phyloP scores from a whole-genome alignment of 2,113 vertebrate genomes.

The Colinus virginianus region DNA sequence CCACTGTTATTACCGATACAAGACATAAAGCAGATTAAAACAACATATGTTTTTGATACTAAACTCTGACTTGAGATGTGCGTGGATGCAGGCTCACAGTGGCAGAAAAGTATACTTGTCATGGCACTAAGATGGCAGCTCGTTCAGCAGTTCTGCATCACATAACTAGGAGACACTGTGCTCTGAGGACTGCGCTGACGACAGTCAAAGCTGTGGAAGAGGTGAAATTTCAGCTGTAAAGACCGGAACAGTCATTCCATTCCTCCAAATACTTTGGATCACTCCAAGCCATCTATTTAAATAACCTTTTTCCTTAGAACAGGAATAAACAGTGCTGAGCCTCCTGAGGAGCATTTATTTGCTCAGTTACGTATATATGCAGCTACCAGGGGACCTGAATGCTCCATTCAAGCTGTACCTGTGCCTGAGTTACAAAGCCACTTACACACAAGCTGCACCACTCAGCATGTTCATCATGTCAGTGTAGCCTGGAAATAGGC shows the following conservation, averaged over 20 bases:
- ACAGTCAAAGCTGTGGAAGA: not conserved
- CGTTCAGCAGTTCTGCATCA: not conserved
- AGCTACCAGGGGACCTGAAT: not conserved
- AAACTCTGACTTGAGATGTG: conserved; percentile 23
- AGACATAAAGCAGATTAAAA: conserved; percentile 68
- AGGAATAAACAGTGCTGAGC: not conserved
- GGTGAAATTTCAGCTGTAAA: not conserved
- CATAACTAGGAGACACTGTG: not conserved
- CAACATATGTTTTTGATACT: conserved; percentile 53
- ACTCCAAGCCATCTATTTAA: not conserved
- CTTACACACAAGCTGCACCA: not conserved
- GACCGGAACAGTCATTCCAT: not conserved
- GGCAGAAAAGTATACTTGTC: not conserved
- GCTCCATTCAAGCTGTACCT: not conserved
- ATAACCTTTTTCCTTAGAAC: not conserved
- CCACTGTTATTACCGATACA: conserved; percentile 50
- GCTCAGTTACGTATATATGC: not conserved
- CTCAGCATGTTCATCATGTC: not conserved
- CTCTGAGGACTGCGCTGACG: rapidly evolving
- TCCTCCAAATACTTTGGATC: not conserved
- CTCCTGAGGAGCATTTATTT: not conserved
- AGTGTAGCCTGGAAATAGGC: not conserved
- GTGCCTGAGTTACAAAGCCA: not conserved
- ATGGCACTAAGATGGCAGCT: not conserved
- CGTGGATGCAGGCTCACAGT: not conserved